Evolutionary conservation across 2,888 invertebrate species (phyloP).

Genomic region (Toxonevra muliebris): DNA sequence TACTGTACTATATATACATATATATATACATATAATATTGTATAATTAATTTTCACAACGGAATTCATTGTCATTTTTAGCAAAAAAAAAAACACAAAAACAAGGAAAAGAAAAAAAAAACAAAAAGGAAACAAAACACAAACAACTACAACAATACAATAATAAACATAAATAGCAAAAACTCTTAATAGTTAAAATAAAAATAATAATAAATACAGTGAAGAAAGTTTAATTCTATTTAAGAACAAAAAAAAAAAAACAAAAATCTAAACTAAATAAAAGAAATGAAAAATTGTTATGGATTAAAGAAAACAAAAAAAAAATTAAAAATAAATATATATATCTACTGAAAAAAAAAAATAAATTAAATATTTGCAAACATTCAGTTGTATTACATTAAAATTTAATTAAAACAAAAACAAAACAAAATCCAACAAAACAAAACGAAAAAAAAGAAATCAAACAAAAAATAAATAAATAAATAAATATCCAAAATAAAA

Average conservation of each 20-base stretch:
- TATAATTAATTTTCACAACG: constrained; percentile 25
- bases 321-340: neutral
- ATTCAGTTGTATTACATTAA: neutral
- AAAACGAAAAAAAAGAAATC: constrained; percentile 6
- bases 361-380: constrained; percentile 36
- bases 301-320: constrained; percentile 1
- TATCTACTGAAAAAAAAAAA: constrained; percentile 27
- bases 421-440: constrained; percentile 3
- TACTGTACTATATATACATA: constrained; percentile 44
- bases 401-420: too few species aligned
- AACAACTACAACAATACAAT: constrained; percentile 30
- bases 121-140: constrained; percentile 31
- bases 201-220: constrained; percentile 15
- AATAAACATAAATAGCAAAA: constrained; percentile 32
- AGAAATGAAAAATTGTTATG: constrained; percentile 27
- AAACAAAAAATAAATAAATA: constrained; percentile 21
- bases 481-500: constrained; percentile 17
- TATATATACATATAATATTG: constrained; percentile 23
- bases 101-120: constrained; percentile 41
- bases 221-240: neutral
- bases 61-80: constrained; percentile 44
- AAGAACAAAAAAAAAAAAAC: constrained; percentile 21
- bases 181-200: constrained; percentile 4
- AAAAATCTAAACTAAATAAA: constrained; percentile 17
- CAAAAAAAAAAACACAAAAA: constrained; percentile 41